A percentile compares a stretch with the other conserved stretches of the same genome.
phyloP scores from a whole-genome alignment of 2,888 invertebrate genomes.

The Orthonychiurus folsomi region DNA sequence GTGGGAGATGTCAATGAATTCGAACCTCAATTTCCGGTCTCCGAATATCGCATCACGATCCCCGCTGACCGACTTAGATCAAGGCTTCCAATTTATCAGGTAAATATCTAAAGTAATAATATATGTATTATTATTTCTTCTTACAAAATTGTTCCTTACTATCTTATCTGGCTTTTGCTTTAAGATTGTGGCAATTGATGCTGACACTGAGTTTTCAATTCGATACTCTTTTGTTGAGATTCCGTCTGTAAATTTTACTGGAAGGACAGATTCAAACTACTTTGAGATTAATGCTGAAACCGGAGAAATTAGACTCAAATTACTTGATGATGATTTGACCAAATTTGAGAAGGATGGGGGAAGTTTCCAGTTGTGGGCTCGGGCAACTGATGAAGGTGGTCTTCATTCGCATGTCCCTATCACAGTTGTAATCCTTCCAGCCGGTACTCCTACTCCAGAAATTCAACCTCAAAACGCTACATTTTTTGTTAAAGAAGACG shows the following conservation, averaged over 20 bases:
- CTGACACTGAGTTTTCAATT: constrained; percentile 65
- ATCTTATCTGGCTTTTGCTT: constrained; percentile 26
- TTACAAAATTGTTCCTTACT: neutral
- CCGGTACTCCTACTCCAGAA: constrained; percentile 34
- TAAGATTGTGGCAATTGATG: constrained; percentile 62
- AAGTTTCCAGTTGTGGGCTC: constrained; percentile 39
- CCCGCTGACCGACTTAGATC: constrained; percentile 39
- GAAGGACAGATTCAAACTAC: constrained; percentile 50
- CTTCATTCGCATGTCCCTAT: constrained; percentile 39
- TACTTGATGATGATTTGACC: constrained; percentile 35
- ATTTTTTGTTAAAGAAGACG: constrained; percentile 44
- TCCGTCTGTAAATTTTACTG: constrained; percentile 52
- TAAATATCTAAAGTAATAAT: constrained; percentile 19
- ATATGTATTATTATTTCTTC: neutral
- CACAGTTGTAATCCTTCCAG: constrained; percentile 36
- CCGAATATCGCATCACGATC: constrained; percentile 45
- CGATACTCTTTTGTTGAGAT: constrained; percentile 66
- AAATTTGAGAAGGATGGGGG: constrained; percentile 34
- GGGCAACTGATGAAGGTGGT: constrained; percentile 38
- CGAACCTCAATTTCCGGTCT: constrained; percentile 45
- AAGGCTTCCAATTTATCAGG: constrained; percentile 39
- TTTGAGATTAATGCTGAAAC: constrained; percentile 66
- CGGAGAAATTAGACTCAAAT: constrained; percentile 59
- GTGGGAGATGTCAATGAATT: constrained; percentile 43
- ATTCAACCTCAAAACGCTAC: constrained; percentile 40